These are phyloP conservation scores for Asteroscopus sphinx DNA, from an alignment of 2,888 invertebrate genomes.

Conservation along the genomic window DNA sequence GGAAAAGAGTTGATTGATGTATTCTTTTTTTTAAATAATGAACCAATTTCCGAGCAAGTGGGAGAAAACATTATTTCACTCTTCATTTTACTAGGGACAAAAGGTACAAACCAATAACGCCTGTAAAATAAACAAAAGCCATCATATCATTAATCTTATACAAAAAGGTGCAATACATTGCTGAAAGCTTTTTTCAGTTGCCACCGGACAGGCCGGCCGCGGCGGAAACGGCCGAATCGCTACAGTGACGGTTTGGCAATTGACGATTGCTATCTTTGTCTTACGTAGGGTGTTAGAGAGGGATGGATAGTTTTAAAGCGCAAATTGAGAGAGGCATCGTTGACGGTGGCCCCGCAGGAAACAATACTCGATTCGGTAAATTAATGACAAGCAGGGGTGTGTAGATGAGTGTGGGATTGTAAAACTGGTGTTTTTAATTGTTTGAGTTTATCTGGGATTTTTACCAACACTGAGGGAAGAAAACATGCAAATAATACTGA, in stretches of 20 bases:
- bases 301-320: conserved; percentile 75
- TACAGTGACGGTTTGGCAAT: conserved; percentile 64
- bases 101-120: conserved; percentile 26
- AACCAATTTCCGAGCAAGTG: too few relatives aligned
- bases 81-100: background rate
- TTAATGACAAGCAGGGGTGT: conserved; percentile 82
- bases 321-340: conserved; percentile 82
- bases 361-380: conserved; percentile 88
- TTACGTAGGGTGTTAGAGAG: conserved; percentile 54
- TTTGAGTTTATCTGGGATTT: background rate
- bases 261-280: conserved; percentile 64
- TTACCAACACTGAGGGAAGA: too few relatives aligned
- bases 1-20: too few relatives aligned
- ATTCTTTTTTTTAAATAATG: too few relatives aligned
- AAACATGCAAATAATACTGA: too few relatives aligned
- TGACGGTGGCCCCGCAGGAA: conserved; percentile 82
- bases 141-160: conserved; percentile 52
- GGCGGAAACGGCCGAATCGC: conserved; percentile 71
- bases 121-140: conserved; percentile 40
- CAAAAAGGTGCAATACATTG: conserved; percentile 62
- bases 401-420: conserved; percentile 63
- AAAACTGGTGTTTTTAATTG: conserved; percentile 21
- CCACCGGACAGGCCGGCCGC: conserved; percentile 74
- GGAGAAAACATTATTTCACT: background rate
- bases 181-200: conserved; percentile 81